phyloP scores from a whole-genome alignment of 2,888 invertebrate genomes.

The Marasmarcha lunaedactyla region DNA sequence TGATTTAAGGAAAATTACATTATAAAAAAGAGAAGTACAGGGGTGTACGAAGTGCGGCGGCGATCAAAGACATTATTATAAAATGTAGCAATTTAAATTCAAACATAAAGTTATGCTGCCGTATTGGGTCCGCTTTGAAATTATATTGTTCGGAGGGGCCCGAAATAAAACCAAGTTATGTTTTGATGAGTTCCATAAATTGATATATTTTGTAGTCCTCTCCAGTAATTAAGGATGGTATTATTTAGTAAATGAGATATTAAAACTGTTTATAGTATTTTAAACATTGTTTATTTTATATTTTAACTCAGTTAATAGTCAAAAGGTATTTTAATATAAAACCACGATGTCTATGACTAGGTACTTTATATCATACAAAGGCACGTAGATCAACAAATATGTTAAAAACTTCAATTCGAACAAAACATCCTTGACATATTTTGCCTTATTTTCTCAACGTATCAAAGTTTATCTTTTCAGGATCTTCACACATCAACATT shows the following conservation, averaged over 20 bases:
- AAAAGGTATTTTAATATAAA: no score
- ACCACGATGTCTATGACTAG: no score
- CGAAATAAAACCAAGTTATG: constrained; percentile 9
- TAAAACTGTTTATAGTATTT: no score
- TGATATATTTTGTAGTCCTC: neutral
- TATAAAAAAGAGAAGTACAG: constrained; percentile 43
- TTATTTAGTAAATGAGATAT: constrained; percentile 7
- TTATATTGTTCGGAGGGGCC: constrained; percentile 13
- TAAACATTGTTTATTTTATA: no score
- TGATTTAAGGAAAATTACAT: constrained; percentile 65
- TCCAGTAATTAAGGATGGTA: constrained; percentile 20
- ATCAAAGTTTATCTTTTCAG: no score
- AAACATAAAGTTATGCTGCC: constrained; percentile 38
- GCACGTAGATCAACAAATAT: no score
- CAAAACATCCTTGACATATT: no score
- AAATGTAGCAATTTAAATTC: constrained; percentile 62
- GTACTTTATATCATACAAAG: no score
- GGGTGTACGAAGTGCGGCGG: constrained; percentile 39
- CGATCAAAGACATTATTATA: constrained; percentile 52
- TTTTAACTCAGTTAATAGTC: no score
- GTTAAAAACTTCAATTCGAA: no score
- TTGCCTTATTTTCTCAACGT: no score
- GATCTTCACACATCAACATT: no score
- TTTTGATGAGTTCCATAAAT: constrained; percentile 7
- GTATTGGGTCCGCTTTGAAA: constrained; percentile 26